Percentiles rank a stretch among this genome's conserved stretches.
Conservation (phyloP, 1,140 invertebrate genomes). For the Drosophila persimilis region DNA sequence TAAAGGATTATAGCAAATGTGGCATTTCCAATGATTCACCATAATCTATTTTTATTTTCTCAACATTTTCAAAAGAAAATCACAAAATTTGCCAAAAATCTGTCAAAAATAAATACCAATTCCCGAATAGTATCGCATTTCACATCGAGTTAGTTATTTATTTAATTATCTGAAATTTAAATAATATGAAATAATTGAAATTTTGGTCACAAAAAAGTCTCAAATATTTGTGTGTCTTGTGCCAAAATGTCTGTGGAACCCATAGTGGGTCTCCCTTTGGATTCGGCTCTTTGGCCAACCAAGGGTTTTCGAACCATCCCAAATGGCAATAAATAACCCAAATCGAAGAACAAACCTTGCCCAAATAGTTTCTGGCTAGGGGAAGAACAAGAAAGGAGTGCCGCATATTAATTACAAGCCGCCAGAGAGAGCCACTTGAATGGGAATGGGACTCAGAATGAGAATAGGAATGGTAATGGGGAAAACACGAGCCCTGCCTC, state of each 20-base stretch:
- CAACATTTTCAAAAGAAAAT: no score
- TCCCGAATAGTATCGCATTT: neutral
- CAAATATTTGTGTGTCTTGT: conserved; percentile 1
- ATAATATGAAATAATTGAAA: no score
- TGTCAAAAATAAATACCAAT: no score
- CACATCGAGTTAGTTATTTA: neutral
- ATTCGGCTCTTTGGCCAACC: neutral
- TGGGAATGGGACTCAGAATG: conserved; percentile 25
- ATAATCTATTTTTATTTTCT: no score
- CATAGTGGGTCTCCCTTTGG: no score
- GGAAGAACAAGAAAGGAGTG: conserved; percentile 63
- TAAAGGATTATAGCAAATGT: neutral
- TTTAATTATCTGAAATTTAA: no score
- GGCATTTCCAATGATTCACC: no score
- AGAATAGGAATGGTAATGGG: no score
- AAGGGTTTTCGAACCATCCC: neutral
- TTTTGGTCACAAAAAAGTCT: no score
- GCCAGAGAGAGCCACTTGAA: conserved; percentile 43
- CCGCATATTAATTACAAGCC: conserved; percentile 74
- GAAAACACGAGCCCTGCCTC: conserved; percentile 29
- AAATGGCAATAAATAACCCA: conserved; percentile 28
- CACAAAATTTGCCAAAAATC: no score
- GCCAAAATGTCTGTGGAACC: conserved; percentile 37
- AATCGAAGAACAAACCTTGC: conserved; percentile 31
- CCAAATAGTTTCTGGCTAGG: conserved; percentile 50